Evolutionary conservation across 2,113 vertebrate genomes (phyloP), one percentile per base, ranked within the genome.

Genomic region (Hippopotamus amphibius): DNA sequence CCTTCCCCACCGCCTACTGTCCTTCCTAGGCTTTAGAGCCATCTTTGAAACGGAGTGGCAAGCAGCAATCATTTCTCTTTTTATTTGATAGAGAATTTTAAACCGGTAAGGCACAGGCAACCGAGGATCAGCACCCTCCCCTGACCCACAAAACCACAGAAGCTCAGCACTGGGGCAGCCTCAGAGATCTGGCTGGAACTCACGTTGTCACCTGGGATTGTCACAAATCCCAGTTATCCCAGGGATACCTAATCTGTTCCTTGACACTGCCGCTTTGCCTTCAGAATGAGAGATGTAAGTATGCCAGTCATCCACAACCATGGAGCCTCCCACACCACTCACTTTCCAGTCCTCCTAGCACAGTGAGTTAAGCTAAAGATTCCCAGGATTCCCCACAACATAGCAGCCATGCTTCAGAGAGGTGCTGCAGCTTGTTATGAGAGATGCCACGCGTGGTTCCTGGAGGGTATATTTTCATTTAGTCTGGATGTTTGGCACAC

Each of bases 361-460:
- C 95, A 96, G 94, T 43, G 98, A 98, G 99, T 99, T 98, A 98
- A 99, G 99, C 98, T 96, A 96, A 98, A 98, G 99, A 99, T 99
- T 99, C 99, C 98, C 99, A 86, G 98, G 99, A 99, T 99, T 99
- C 99, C 98, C 99, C 96, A 98, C 98, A 97, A 98, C 99, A 99
- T 99, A 99, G 99, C 99, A 98, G 99, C 98, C 98, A 97, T 99
- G 99, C 99, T 99, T 99, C 37, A 1, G 98, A 98, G 99, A 98
- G 99, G 99, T 99, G 99, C 99, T 99, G 98, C 99, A 99, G 99
- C 99, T 99, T 99, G 99, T 99, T 99, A 99, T 99, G 99, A 98
- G 98, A 97, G 98, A 99, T 99, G 99, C 99, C 99, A 2, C 24
- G 97, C 99, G 83, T 99, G 99, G 98, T 99, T 99, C 97, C 95